Conservation (phyloP, 2,113 vertebrate genomes). For the Lepisosteus oculatus region DNA sequence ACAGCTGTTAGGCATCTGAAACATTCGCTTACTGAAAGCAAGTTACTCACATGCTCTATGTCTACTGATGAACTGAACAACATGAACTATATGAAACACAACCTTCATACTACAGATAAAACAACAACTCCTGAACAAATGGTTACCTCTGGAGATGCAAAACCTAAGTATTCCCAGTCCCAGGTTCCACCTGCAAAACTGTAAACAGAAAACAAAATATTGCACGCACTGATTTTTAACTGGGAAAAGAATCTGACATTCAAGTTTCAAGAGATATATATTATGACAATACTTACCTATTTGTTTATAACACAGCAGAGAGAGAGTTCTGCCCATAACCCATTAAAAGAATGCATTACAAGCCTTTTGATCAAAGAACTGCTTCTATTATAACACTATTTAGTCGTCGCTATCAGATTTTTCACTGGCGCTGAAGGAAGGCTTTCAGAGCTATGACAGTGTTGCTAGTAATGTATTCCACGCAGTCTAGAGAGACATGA, state of each 20-base stretch:
- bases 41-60: not conserved
- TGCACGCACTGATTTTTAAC: not conserved
- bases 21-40: not conserved
- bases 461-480: too few species aligned
- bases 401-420: too few species aligned
- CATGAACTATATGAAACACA: not conserved
- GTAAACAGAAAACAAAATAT: slow-evolving; percentile 56
- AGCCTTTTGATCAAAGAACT: too few species aligned
- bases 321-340: too few species aligned
- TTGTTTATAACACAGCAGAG: too few species aligned
- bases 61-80: not conserved
- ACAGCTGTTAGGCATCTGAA: slow-evolving; percentile 2
- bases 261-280: too few species aligned
- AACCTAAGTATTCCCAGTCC: slow-evolving; percentile 99
- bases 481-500: too few species aligned
- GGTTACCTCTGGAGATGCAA: slow-evolving; percentile 95
- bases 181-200: slow-evolving; percentile 97
- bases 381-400: too few species aligned
- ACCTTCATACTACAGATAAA: not conserved
- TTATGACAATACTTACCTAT: too few species aligned
- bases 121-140: slow-evolving; percentile 5
- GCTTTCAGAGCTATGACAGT: too few species aligned
- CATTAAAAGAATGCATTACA: too few species aligned
- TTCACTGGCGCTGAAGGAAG: too few species aligned
- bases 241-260: not conserved